phyloP scores from a whole-genome alignment of 1,140 invertebrate species.

The Drosophila asahinai region DNA sequence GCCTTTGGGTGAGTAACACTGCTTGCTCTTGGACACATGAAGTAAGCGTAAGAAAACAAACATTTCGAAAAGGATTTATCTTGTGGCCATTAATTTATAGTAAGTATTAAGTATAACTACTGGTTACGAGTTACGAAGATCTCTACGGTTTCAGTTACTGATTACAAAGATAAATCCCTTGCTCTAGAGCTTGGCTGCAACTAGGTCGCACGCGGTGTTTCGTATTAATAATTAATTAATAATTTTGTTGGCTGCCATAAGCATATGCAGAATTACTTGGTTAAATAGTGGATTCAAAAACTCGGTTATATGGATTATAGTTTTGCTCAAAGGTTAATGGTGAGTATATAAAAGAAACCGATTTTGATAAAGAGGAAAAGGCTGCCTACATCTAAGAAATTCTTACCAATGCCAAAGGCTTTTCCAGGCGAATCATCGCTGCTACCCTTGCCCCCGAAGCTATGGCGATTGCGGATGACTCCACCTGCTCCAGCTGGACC shows the following conservation, averaged over 20 bases:
- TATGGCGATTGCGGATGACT: conserved; percentile 76
- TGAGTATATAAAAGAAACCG: conserved; percentile 58
- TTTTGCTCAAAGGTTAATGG: conserved; percentile 75
- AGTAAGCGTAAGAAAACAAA: conserved; percentile 55
- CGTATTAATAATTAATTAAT: conserved; percentile 12
- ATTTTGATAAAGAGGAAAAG: background rate
- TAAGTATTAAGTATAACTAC: conserved; percentile 29
- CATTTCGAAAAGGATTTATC: conserved; percentile 70
- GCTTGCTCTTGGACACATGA: conserved; percentile 35
- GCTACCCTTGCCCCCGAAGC: conserved; percentile 81
- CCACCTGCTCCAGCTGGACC: conserved; percentile 49
- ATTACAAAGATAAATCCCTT: conserved; percentile 78
- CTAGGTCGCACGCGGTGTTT: conserved; percentile 41
- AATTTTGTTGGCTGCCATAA: conserved; percentile 62
- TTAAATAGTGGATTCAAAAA: conserved; percentile 52
- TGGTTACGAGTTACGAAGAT: conserved; percentile 12
- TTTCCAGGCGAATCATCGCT: conserved; percentile 86
- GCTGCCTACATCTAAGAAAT: conserved; percentile 21
- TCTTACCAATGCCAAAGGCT: conserved; percentile 92
- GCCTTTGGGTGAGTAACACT: conserved; percentile 21
- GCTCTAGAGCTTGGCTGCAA: conserved; percentile 61
- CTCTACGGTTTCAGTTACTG: conserved; percentile 14
- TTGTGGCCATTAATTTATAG: conserved; percentile 38
- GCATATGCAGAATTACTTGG: conserved; percentile 63
- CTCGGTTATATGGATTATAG: conserved; percentile 66